Evolutionary conservation across 1,140 invertebrate genomes (phyloP).

Genomic region (Meloidogyne hapla): DNA sequence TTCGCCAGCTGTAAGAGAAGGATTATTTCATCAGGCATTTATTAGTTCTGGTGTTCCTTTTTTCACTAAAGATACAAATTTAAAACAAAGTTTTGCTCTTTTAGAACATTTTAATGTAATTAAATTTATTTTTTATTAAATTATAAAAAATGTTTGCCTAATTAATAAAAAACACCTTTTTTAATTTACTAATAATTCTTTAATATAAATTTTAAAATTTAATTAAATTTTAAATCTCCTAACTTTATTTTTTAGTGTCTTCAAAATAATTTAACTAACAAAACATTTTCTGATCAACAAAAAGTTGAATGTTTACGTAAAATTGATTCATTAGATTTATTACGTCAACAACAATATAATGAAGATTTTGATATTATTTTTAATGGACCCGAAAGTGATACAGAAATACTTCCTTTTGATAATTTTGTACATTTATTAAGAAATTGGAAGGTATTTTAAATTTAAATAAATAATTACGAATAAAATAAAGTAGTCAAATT

Average conservation of each 20-base stretch:
- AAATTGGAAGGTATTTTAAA: conserved; percentile 32
- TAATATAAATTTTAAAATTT: background rate
- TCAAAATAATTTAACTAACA: background rate
- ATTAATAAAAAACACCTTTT: no score
- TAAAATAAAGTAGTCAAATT: no score
- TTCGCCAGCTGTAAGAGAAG: conserved; percentile 15
- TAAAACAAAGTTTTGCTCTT: background rate
- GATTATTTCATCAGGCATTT: conserved; percentile 22
- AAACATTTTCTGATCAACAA: conserved; percentile 14
- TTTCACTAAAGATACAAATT: conserved; percentile 18
- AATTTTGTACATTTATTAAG: conserved; percentile 23
- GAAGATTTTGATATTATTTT: conserved; percentile 17
- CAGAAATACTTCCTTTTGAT: conserved; percentile 24
- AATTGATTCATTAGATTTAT: conserved; percentile 17
- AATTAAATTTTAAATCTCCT: background rate
- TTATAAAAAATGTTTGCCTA: no score
- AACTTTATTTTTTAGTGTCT: conserved; percentile 4
- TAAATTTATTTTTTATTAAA: background rate
- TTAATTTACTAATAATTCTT: no score
- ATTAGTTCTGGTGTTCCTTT: conserved; percentile 23
- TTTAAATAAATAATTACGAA: no score
- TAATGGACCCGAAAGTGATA: conserved; percentile 23
- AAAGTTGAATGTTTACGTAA: conserved; percentile 18
- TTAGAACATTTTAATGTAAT: conserved; percentile 24
- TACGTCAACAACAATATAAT: conserved; percentile 12